phyloP scores from a whole-genome alignment of 2,888 invertebrate genomes.

The Noctua janthe region DNA sequence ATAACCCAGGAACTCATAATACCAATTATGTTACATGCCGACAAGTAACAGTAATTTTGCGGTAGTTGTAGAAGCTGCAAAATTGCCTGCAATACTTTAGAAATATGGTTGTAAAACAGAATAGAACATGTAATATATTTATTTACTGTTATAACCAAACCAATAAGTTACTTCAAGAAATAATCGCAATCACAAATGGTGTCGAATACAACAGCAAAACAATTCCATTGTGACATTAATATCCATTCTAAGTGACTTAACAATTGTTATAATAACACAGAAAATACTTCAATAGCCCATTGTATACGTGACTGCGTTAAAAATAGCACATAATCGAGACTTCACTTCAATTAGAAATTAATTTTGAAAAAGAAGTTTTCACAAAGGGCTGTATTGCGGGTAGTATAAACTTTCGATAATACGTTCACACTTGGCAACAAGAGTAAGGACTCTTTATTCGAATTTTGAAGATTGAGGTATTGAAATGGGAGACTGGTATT shows the following conservation, averaged over 20 bases:
- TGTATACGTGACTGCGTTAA: constrained; percentile 42
- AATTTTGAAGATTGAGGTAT: background rate
- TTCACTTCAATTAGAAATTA: constrained; percentile 37
- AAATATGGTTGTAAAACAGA: background rate
- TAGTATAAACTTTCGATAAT: constrained; percentile 10
- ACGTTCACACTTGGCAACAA: background rate
- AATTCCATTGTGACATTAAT: constrained; percentile 28
- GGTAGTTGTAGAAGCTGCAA: no score
- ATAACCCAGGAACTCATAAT: background rate
- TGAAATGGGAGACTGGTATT: background rate
- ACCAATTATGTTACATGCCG: background rate
- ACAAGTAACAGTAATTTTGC: background rate
- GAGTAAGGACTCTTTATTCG: background rate
- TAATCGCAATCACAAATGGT: constrained; percentile 16
- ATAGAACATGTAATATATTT: background rate
- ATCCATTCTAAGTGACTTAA: constrained; percentile 24
- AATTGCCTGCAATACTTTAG: background rate
- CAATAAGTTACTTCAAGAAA: constrained; percentile 19
- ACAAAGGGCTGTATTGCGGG: constrained; percentile 35
- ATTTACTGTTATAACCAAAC: background rate
- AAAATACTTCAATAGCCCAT: constrained; percentile 36
- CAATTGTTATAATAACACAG: constrained; percentile 40
- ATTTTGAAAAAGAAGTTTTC: constrained; percentile 12
- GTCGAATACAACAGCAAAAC: constrained; percentile 23
- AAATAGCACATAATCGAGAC: constrained; percentile 38